Conservation (phyloP, 2,113 vertebrate species). For the Puntigrus tetrazona region DNA sequence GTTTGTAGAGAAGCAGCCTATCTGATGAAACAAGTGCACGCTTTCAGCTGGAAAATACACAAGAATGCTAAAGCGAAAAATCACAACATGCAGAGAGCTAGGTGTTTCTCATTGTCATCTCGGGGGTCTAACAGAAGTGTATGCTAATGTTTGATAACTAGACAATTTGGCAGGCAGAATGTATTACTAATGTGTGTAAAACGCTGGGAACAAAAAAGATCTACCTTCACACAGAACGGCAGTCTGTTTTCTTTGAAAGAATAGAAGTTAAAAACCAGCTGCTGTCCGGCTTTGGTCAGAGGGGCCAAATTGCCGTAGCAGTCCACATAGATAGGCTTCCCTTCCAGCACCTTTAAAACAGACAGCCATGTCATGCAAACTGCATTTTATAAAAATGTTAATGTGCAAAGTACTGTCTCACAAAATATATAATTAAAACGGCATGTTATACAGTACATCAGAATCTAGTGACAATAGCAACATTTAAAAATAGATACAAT, state of each 20-base stretch:
- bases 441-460: no score
- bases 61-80: neutral
- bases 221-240: constrained; percentile 98
- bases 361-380: neutral
- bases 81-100: neutral
- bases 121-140: neutral
- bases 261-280: constrained; percentile 96
- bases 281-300: constrained; percentile 93
- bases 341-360: constrained; percentile 88
- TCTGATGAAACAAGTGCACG: neutral
- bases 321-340: constrained; percentile 93
- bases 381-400: neutral
- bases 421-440: neutral
- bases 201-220: neutral
- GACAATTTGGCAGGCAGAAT: neutral
- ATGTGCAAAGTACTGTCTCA: neutral
- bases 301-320: constrained; percentile 96
- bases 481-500: neutral
- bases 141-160: neutral
- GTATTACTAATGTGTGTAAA: neutral
- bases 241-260: constrained; percentile 99
- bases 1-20: neutral
- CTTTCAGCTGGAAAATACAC: neutral
- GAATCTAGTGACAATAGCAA: neutral
- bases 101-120: neutral